phyloP scores from a whole-genome alignment of 1,140 invertebrate species.

The Pararge aegeria region DNA sequence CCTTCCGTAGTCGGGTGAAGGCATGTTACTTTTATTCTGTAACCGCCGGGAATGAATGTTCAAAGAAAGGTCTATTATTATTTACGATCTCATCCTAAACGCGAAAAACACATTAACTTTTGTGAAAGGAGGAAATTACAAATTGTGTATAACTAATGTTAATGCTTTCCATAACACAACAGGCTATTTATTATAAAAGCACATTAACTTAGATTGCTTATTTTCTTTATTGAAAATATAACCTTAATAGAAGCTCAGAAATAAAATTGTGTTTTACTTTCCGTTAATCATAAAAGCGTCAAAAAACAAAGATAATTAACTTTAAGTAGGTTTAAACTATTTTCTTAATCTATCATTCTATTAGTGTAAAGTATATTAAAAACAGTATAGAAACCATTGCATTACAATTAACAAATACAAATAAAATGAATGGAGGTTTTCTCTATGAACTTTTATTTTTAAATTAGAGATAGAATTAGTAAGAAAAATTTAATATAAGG shows the following conservation, averaged over 20 bases:
- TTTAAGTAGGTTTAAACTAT: too few species aligned
- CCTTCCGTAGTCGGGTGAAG: too few species aligned
- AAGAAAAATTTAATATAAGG: too few species aligned
- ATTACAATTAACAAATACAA: too few species aligned
- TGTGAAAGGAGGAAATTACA: constrained; percentile 17
- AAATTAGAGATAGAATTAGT: too few species aligned
- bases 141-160: constrained; percentile 16
- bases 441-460: too few species aligned
- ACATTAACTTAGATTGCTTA: constrained; percentile 23
- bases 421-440: too few species aligned
- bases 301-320: too few species aligned
- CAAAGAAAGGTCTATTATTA: constrained; percentile 14
- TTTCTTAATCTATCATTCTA: too few species aligned
- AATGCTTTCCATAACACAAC: constrained; percentile 1
- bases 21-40: not conserved
- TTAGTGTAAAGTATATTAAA: too few species aligned
- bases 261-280: not conserved
- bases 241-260: not conserved
- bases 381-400: too few species aligned
- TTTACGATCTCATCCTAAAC: constrained; percentile 8
- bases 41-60: not conserved
- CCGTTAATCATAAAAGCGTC: not conserved
- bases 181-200: constrained; percentile 18
- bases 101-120: constrained; percentile 17
- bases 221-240: constrained; percentile 3